phyloP scores from a whole-genome alignment of 2,113 vertebrate genomes.

The Cricetomys ansorgei region DNA sequence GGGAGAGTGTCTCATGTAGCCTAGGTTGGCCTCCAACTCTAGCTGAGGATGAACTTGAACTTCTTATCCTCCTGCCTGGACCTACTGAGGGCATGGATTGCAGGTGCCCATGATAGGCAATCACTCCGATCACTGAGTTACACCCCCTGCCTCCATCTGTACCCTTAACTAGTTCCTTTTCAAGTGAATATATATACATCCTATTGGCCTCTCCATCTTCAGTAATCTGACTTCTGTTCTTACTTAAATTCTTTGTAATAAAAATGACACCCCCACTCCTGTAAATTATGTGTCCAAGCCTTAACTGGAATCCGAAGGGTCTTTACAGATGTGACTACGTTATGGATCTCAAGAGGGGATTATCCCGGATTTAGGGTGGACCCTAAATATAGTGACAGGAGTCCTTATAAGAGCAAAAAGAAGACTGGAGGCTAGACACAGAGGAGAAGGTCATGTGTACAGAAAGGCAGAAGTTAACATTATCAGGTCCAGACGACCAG shows the following conservation, averaged over 20 bases:
- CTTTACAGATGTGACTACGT: conserved; percentile 13
- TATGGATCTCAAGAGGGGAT: conserved; percentile 12
- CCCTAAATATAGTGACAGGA: background rate
- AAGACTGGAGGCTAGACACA: background rate
- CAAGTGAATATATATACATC: background rate
- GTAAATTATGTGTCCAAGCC: background rate
- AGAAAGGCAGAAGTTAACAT: background rate
- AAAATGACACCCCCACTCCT: background rate
- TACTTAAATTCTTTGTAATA: conserved; percentile 14
- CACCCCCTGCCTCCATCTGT: too few species aligned
- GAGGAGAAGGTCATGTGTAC: background rate
- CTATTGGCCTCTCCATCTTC: background rate
- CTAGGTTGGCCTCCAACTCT: background rate
- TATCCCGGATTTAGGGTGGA: background rate
- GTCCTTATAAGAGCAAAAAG: conserved; percentile 26
- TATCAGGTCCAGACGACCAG: background rate
- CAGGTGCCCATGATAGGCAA: background rate
- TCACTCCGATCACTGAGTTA: background rate
- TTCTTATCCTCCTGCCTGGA: background rate
- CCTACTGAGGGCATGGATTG: background rate
- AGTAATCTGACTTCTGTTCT: background rate
- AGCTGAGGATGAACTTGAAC: background rate
- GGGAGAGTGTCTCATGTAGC: background rate
- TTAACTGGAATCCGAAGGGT: background rate
- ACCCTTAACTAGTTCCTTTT: background rate